These are phyloP conservation scores for Anas platyrhynchos DNA, from an alignment of 2,113 vertebrate genomes.

Conservation along the genomic window DNA sequence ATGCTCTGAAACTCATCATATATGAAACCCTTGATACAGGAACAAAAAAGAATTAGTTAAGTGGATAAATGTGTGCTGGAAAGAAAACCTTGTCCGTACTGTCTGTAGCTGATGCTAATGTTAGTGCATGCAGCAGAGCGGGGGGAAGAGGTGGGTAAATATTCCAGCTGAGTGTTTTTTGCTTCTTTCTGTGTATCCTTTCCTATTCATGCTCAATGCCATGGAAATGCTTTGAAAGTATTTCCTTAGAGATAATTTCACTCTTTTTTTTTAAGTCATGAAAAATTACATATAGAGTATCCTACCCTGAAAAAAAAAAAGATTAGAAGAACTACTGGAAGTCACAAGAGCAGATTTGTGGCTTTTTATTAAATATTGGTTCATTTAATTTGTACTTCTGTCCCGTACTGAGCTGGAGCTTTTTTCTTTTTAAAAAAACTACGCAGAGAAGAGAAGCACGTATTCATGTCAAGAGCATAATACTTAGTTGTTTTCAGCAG, in stretches of 20 bases:
- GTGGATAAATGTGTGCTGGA: neutral
- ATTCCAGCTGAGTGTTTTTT: neutral
- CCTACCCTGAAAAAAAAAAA: neutral
- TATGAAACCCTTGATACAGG: neutral
- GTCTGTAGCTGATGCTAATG: neutral
- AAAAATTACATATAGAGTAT: neutral
- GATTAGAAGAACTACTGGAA: neutral
- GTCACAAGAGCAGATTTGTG: neutral
- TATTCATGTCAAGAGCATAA: conserved; percentile 45
- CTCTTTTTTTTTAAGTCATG: neutral
- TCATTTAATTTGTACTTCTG: neutral
- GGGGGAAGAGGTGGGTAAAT: neutral
- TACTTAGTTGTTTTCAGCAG: conserved; percentile 39
- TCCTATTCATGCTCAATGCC: neutral
- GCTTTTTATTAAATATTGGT: neutral
- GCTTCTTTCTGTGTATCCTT: neutral
- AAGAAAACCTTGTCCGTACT: neutral
- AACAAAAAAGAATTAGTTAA: neutral
- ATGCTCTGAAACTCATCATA: neutral
- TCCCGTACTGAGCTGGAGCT: neutral
- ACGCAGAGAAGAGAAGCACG: neutral
- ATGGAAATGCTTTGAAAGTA: neutral
- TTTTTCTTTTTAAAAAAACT: neutral
- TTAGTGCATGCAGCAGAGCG: neutral
- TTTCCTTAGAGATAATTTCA: neutral